A percentile compares a stretch with the other conserved stretches of the same genome.
Conservation (phyloP, 1,140 invertebrate genomes). For the Neuroterus valhalla region DNA sequence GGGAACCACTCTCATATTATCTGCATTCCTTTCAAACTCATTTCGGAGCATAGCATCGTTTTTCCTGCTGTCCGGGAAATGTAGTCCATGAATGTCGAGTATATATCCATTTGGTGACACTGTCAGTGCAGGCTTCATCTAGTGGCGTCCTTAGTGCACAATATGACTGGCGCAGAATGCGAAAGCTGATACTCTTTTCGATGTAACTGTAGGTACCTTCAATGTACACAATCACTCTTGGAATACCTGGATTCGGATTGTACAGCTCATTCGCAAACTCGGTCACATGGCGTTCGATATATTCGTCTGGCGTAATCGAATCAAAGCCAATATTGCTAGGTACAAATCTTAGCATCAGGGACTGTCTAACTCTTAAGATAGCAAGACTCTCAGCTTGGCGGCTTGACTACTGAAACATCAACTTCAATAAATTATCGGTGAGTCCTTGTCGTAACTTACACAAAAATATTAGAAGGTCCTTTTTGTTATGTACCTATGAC, state of each 20-base stretch:
- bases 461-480: conserved; percentile 14
- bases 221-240: no score
- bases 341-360: not conserved
- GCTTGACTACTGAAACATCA: not conserved
- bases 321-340: no score
- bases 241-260: conserved; percentile 15
- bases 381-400: not conserved
- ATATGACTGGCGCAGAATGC: conserved; percentile 7
- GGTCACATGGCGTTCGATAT: no score
- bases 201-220: conserved; percentile 17
- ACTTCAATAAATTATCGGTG: not conserved
- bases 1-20: no score
- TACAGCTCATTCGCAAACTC: no score
- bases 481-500: not conserved
- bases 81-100: conserved; percentile 26
- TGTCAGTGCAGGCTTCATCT: not conserved
- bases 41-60: conserved; percentile 15
- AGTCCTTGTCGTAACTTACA: conserved; percentile 13
- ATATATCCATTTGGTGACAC: no score
- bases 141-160: conserved; percentile 14
- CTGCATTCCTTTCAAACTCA: no score
- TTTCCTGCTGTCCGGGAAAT: not conserved
- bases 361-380: not conserved
- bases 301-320: no score
- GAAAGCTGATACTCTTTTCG: conserved; percentile 10